Evolutionary conservation across 2,888 invertebrate species (phyloP).

Genomic region (Esperia sulphurella): DNA sequence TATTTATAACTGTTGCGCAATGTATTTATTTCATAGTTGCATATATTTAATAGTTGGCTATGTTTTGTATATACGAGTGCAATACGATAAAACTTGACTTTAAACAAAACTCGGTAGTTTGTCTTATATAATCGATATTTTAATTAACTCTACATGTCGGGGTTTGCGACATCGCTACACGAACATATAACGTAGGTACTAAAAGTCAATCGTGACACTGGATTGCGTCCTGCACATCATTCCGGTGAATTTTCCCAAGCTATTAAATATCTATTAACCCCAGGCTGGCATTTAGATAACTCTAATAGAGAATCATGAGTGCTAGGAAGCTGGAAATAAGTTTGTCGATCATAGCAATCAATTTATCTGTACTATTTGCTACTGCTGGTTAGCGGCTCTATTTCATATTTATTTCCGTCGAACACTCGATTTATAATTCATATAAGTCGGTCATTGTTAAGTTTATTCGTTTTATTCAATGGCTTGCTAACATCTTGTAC

Average conservation of each 20-base stretch:
- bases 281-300: conserved; percentile 26
- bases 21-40: background rate
- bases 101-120: background rate
- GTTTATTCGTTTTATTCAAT: no score
- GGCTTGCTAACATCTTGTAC: no score
- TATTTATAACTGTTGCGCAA: conserved; percentile 13
- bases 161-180: conserved; percentile 19
- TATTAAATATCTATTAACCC: conserved; percentile 42
- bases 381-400: no score
- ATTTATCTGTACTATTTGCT: no score
- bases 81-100: background rate
- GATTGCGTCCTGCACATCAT: conserved; percentile 23
- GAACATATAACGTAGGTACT: conserved; percentile 12
- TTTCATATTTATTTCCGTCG: no score
- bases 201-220: conserved; percentile 31
- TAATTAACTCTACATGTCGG: conserved; percentile 16
- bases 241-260: conserved; percentile 19
- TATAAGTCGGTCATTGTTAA: no score
- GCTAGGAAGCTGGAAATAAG: background rate
- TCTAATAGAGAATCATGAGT: background rate
- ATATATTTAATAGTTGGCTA: background rate
- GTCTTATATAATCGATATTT: conserved; percentile 2
- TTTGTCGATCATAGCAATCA: background rate
- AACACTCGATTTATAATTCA: no score
- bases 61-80: background rate